Percentiles rank a stretch among this genome's conserved stretches.
These are phyloP conservation scores for Mormyrus iriodes DNA, from an alignment of 2,113 vertebrate genomes.

Conservation along the genomic window DNA sequence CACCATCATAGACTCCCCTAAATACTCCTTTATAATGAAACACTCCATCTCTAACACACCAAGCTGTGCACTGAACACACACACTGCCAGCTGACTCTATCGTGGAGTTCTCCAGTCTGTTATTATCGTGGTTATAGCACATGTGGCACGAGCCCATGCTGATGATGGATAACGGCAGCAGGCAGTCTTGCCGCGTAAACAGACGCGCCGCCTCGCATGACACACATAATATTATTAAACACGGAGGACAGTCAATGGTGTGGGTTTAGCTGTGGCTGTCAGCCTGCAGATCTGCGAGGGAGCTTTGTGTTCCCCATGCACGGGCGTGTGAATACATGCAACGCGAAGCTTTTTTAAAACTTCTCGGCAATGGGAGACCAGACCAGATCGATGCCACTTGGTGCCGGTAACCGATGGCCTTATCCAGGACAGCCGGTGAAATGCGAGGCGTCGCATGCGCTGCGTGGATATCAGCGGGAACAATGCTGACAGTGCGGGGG, in stretches of 20 bases:
- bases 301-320: not conserved
- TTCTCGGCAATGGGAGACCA: not conserved
- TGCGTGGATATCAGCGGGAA: not conserved
- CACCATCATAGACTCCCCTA: not conserved
- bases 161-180: not conserved
- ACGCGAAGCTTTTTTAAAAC: not conserved
- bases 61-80: not conserved
- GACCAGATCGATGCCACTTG: not conserved
- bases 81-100: not conserved
- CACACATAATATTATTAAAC: slow-evolving; percentile 7
- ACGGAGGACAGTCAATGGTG: not conserved
- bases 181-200: not conserved
- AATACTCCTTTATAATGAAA: not conserved
- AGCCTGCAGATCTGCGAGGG: not conserved
- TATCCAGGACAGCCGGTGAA: not conserved
- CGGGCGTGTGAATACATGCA: not conserved
- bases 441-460: not conserved
- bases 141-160: not conserved
- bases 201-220: not conserved
- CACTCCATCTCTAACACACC: not conserved
- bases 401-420: not conserved
- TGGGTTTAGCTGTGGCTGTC: not conserved
- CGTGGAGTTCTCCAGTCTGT: not conserved
- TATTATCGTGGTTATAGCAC: not conserved
- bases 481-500: not conserved